These are phyloP conservation scores for Agrochola lota DNA, from an alignment of 2,888 invertebrate species.

Conservation along the genomic window DNA sequence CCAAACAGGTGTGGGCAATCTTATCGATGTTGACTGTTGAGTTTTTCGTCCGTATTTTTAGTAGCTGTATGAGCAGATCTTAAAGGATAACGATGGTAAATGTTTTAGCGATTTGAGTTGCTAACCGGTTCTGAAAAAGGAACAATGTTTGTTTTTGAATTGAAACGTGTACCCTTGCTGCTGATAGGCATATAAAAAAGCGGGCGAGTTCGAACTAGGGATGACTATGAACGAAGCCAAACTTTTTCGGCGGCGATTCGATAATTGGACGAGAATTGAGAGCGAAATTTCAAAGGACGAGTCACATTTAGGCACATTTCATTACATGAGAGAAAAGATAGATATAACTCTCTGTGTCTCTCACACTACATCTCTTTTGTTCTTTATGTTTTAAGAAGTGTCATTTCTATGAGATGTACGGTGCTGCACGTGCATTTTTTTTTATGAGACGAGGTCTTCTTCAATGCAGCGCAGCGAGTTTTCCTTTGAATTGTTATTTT, in stretches of 20 bases:
- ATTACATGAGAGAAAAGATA: too few relatives aligned
- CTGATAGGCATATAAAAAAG: too few relatives aligned
- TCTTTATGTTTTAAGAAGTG: too few relatives aligned
- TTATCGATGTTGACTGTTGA: conserved; percentile 33
- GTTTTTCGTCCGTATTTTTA: conserved; percentile 26
- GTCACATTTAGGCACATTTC: neutral
- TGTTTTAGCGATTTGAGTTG: conserved; percentile 6
- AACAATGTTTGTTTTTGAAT: neutral
- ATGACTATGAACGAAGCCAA: too few relatives aligned
- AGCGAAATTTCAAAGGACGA: neutral
- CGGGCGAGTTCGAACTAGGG: too few relatives aligned
- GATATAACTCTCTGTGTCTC: too few relatives aligned
- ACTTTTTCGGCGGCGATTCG: neutral
- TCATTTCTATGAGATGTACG: too few relatives aligned
- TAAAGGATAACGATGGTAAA: conserved; percentile 17
- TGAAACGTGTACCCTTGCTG: neutral
- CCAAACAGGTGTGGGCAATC: conserved; percentile 51
- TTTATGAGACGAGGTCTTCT: neutral
- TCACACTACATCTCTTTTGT: too few relatives aligned
- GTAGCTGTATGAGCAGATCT: conserved; percentile 23
- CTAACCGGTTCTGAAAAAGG: conserved; percentile 8
- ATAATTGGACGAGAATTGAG: neutral
- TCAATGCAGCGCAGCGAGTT: neutral
- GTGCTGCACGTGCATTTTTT: neutral
- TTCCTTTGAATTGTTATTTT: neutral